Evolutionary conservation across 2,797 vertebrate genomes (phyloP).

Genomic region (Aselliscus stoliczkanus): DNA sequence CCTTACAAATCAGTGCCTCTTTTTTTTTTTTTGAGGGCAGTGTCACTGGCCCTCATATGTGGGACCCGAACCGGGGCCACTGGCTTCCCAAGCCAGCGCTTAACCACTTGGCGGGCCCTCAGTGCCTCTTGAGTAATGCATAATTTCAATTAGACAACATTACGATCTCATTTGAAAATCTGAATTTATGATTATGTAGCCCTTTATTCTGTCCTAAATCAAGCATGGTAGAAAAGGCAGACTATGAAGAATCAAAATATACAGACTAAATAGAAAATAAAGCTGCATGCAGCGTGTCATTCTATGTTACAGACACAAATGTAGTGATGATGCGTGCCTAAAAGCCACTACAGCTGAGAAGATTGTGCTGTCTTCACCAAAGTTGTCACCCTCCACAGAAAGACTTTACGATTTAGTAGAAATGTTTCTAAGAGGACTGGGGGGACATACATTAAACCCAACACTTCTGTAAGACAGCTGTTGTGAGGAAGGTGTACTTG

Average conservation of each 20-base stretch:
- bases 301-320: neutral
- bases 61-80: too few relatives aligned
- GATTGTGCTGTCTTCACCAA: slow-evolving; percentile 1
- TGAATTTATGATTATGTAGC: slow-evolving; percentile 31
- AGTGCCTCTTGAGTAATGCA: neutral
- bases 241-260: slow-evolving; percentile 23
- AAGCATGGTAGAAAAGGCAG: slow-evolving; percentile 58
- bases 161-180: slow-evolving; percentile 21
- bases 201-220: slow-evolving; percentile 62
- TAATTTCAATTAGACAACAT: slow-evolving; percentile 27
- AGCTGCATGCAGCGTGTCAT: slow-evolving; percentile 30
- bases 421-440: neutral
- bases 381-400: neutral
- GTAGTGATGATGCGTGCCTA: neutral
- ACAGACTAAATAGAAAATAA: neutral
- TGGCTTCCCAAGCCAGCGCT: too few relatives aligned
- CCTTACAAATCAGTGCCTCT: neutral
- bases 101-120: too few relatives aligned
- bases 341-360: slow-evolving; percentile 3
- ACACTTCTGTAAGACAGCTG: neutral
- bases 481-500: slow-evolving; percentile 1
- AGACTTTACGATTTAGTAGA: neutral
- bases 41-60: too few relatives aligned
- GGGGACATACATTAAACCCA: neutral
- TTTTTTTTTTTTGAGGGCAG: too few relatives aligned